phyloP scores from a whole-genome alignment of 2,797 vertebrate species.

The Okamejei kenojei region DNA sequence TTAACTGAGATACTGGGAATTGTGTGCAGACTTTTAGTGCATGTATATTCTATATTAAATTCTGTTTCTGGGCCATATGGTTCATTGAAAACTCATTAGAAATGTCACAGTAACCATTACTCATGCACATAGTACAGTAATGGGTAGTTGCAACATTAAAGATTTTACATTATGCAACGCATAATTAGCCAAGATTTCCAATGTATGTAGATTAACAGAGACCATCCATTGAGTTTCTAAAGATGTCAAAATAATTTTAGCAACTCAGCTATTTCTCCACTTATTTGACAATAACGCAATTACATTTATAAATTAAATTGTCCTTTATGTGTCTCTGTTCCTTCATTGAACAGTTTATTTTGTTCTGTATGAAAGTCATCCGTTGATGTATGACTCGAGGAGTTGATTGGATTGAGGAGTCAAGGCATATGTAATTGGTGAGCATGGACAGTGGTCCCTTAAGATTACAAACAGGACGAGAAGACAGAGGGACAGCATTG shows the following conservation, averaged over 20 bases:
- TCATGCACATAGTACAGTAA: background rate
- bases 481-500: too few relatives aligned
- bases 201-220: background rate
- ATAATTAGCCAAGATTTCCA: background rate
- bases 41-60: constrained; percentile 8
- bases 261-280: background rate
- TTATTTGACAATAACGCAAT: background rate
- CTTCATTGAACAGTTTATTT: background rate
- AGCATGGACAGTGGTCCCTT: too few relatives aligned
- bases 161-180: background rate
- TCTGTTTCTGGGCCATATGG: background rate
- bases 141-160: background rate
- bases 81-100: background rate
- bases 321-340: background rate
- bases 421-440: too few relatives aligned
- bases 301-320: background rate
- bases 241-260: background rate
- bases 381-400: background rate
- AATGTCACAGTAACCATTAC: background rate
- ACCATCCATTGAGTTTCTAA: background rate
- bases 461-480: too few relatives aligned
- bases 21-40: background rate
- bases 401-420: background rate
- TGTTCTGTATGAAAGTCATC: background rate
- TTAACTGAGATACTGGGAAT: background rate